phyloP scores from a whole-genome alignment of 2,888 invertebrate species.

The Antheraea assamensis region DNA sequence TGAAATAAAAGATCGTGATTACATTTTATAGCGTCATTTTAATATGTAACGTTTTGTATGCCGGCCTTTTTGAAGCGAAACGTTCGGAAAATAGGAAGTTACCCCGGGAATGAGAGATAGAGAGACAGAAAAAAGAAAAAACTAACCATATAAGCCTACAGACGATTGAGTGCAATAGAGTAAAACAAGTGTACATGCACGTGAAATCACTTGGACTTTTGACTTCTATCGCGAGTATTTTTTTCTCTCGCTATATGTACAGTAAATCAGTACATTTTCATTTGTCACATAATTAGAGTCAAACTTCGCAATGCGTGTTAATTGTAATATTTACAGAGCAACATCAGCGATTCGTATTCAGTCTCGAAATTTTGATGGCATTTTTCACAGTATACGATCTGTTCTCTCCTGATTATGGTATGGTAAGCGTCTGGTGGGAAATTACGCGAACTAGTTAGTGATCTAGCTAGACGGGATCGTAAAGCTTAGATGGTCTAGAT shows the following conservation, averaged over 20 bases:
- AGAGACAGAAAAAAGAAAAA: too few species aligned
- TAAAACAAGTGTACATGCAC: too few species aligned
- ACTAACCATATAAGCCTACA: too few species aligned
- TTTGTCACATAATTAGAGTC: not conserved
- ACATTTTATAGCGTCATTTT: too few species aligned
- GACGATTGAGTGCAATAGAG: too few species aligned
- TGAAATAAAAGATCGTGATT: too few species aligned
- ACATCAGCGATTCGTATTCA: not conserved
- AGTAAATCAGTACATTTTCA: not conserved
- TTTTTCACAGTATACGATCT: not conserved
- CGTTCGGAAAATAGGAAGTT: too few species aligned
- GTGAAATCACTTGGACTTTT: too few species aligned
- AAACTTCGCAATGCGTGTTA: not conserved
- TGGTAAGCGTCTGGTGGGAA: not conserved
- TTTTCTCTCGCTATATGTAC: not conserved
- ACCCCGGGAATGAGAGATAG: too few species aligned
- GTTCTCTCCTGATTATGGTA: not conserved
- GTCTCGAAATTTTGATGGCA: not conserved
- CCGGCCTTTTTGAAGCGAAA: too few species aligned
- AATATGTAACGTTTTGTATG: too few species aligned
- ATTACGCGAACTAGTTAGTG: not conserved
- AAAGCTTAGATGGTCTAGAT: conserved; percentile 11
- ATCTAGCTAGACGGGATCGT: conserved; percentile 5
- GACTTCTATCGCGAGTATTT: too few species aligned
- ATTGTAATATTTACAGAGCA: not conserved